phyloP scores from a whole-genome alignment of 2,113 vertebrate species.

The Phalacrocorax brasilianus region DNA sequence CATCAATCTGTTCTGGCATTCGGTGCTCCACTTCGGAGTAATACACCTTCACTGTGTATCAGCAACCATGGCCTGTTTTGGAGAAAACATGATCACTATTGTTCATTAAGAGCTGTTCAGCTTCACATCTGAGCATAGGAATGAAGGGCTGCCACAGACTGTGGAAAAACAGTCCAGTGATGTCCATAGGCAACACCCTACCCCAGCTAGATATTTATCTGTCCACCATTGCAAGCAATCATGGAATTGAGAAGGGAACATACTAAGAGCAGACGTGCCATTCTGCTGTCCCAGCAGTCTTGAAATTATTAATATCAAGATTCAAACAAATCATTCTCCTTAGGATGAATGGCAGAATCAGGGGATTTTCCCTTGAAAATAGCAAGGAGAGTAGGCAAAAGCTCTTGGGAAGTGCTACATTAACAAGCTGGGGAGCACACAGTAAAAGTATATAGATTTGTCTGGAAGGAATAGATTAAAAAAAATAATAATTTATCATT shows the following conservation, averaged over 20 bases:
- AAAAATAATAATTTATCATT: background rate
- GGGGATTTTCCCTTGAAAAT: background rate
- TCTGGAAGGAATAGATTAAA: background rate
- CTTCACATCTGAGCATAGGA: background rate
- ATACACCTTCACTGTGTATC: background rate
- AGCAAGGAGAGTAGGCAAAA: background rate
- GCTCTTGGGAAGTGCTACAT: background rate
- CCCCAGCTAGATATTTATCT: fast-evolving
- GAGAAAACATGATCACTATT: background rate
- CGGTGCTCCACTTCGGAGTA: background rate
- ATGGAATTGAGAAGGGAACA: background rate
- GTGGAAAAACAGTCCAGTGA: background rate
- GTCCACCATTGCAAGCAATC: background rate
- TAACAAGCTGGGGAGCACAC: background rate
- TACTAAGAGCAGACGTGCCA: background rate
- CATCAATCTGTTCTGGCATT: background rate
- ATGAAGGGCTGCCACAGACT: background rate
- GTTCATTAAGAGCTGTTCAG: background rate
- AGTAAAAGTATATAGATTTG: background rate
- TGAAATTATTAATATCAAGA: background rate
- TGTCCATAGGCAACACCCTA: fast-evolving
- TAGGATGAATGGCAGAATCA: background rate
- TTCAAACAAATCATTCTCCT: background rate
- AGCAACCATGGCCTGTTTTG: background rate
- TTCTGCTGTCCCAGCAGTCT: background rate